Percentiles rank a stretch among this genome's conserved stretches.
Evolutionary conservation across 2,797 vertebrate species (phyloP).

Genomic region (Gallirallus australis): DNA sequence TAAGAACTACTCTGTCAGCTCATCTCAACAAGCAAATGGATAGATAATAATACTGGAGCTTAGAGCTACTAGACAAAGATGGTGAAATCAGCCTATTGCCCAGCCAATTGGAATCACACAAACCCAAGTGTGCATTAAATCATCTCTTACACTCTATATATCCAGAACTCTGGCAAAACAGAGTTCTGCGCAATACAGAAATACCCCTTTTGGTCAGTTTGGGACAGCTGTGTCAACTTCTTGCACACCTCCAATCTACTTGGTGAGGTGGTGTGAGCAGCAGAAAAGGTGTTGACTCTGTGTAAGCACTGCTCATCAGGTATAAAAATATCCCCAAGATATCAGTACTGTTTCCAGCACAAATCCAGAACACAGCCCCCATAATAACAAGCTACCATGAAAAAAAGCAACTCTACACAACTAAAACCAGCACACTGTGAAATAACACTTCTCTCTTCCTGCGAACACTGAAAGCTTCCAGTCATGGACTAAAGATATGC

Average conservation of each 20-base stretch:
- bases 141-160: background rate
- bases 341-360: too few relatives aligned
- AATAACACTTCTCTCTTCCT: background rate
- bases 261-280: too few relatives aligned
- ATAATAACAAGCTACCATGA: too few relatives aligned
- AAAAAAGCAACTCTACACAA: too few relatives aligned
- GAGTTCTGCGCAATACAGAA: background rate
- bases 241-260: too few relatives aligned
- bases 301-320: too few relatives aligned
- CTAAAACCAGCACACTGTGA: background rate
- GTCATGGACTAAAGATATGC: background rate
- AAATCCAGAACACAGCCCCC: too few relatives aligned
- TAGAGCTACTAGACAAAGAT: background rate
- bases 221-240: too few relatives aligned
- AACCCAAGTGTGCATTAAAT: background rate
- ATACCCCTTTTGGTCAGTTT: background rate
- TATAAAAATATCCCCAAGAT: too few relatives aligned
- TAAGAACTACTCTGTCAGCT: background rate
- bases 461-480: background rate
- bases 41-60: background rate
- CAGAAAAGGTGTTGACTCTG: too few relatives aligned
- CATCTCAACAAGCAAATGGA: background rate
- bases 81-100: background rate
- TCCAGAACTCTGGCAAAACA: background rate
- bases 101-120: background rate